Conservation (phyloP, 35 echinoderm and acorn worm genomes). For the Patiria miniata region DNA sequence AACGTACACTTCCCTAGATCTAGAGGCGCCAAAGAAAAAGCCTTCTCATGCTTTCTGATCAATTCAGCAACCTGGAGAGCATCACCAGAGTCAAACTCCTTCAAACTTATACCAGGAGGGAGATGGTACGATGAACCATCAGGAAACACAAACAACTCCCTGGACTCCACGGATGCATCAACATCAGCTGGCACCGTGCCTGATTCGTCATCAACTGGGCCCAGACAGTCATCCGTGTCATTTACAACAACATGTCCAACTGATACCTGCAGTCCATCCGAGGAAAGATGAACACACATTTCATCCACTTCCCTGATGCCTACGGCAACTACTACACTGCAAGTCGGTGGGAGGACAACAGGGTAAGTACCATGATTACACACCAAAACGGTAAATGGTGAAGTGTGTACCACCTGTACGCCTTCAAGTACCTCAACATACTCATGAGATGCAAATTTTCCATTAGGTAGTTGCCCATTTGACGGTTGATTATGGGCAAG, state of each 20-base stretch:
- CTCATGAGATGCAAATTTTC: background rate
- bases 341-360: background rate
- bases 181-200: background rate
- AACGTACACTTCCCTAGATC: conserved; percentile 53
- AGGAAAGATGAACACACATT: background rate
- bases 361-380: background rate
- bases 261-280: background rate
- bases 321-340: background rate
- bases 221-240: background rate
- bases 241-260: background rate
- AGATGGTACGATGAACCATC: background rate
- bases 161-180: background rate
- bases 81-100: background rate
- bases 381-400: background rate
- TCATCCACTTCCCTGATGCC: background rate
- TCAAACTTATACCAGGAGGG: conserved; percentile 26
- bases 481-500: background rate
- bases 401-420: background rate
- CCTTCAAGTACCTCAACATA: background rate
- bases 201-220: background rate
- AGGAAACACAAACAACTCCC: background rate
- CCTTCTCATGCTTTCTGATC: conserved; percentile 1
- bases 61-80: conserved; percentile 9
- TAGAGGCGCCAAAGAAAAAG: conserved; percentile 27
- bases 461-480: background rate